phyloP scores from a whole-genome alignment of 1,140 invertebrate species.

The Akabosia matsudoensis region DNA sequence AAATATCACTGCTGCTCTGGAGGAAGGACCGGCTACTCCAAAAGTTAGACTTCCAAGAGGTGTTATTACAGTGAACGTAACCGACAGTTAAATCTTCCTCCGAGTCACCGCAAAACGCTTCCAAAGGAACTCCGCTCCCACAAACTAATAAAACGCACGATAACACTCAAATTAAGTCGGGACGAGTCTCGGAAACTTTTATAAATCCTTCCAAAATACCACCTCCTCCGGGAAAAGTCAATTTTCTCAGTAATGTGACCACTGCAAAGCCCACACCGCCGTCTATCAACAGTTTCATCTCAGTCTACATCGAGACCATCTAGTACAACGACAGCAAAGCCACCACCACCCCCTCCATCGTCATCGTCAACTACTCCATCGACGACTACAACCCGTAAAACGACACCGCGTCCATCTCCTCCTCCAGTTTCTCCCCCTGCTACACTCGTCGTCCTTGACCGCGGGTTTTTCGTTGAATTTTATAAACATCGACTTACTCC shows the following conservation, averaged over 20 bases:
- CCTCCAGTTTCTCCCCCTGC: conserved; percentile 65
- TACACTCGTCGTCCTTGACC: conserved; percentile 81
- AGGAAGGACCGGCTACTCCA: neutral
- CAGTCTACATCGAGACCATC: too few relatives aligned
- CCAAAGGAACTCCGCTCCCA: neutral
- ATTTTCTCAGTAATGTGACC: neutral
- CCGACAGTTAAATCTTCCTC: neutral
- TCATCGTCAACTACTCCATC: neutral
- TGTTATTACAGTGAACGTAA: neutral
- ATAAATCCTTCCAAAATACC: neutral
- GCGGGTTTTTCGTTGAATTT: conserved; percentile 80
- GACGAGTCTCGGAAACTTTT: neutral
- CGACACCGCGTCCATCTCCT: neutral
- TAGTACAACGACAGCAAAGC: too few relatives aligned
- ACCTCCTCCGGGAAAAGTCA: neutral
- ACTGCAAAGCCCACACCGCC: neutral
- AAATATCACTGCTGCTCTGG: conserved; percentile 71
- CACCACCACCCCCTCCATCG: conserved; percentile 1
- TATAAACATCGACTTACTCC: conserved; percentile 69
- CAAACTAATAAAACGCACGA: too few relatives aligned
- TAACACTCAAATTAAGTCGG: neutral
- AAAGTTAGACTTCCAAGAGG: neutral
- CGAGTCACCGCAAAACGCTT: neutral
- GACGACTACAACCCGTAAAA: neutral
- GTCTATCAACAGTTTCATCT: neutral